Percentiles rank a stretch among this genome's conserved stretches.
phyloP scores from a whole-genome alignment of 2,888 invertebrate species.

The Lasioglossum marginatum region DNA sequence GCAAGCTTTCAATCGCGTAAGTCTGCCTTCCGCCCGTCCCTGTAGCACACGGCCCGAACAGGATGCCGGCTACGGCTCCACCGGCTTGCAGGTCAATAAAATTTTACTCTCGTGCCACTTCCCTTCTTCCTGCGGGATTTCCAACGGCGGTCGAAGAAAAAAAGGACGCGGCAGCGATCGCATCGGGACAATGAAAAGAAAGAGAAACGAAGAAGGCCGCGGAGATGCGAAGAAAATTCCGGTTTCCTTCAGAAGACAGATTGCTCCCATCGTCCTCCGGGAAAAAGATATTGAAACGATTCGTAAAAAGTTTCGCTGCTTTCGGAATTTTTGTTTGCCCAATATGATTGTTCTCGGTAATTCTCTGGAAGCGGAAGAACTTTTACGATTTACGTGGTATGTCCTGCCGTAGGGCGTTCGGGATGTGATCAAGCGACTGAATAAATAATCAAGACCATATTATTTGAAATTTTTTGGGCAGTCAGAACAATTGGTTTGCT shows the following conservation, averaged over 20 bases:
- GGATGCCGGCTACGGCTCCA: slow-evolving; percentile 11
- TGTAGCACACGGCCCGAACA: slow-evolving; percentile 25
- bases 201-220: slow-evolving; percentile 1
- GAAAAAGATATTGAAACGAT: slow-evolving; percentile 11
- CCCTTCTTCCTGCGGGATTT: slow-evolving; percentile 40
- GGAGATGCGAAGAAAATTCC: slow-evolving; percentile 19
- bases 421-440: neutral
- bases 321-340: neutral
- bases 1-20: slow-evolving; percentile 82
- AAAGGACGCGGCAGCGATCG: slow-evolving; percentile 22
- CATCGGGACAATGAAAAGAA: slow-evolving; percentile 29
- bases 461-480: too few species aligned
- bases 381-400: neutral
- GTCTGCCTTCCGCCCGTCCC: slow-evolving; percentile 65
- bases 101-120: slow-evolving; percentile 64
- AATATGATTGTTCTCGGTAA: neutral
- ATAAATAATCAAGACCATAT: neutral
- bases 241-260: slow-evolving; percentile 39
- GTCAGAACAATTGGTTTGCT: too few species aligned
- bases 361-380: neutral
- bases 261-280: slow-evolving; percentile 13
- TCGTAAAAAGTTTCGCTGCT: slow-evolving; percentile 13
- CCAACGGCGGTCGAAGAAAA: slow-evolving; percentile 4
- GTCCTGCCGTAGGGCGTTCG: neutral
- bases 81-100: slow-evolving; percentile 73